Percentiles rank a stretch among this genome's conserved stretches.
Evolutionary conservation across 2,797 vertebrate genomes (phyloP).

Genomic region (Notamacropus eugenii): DNA sequence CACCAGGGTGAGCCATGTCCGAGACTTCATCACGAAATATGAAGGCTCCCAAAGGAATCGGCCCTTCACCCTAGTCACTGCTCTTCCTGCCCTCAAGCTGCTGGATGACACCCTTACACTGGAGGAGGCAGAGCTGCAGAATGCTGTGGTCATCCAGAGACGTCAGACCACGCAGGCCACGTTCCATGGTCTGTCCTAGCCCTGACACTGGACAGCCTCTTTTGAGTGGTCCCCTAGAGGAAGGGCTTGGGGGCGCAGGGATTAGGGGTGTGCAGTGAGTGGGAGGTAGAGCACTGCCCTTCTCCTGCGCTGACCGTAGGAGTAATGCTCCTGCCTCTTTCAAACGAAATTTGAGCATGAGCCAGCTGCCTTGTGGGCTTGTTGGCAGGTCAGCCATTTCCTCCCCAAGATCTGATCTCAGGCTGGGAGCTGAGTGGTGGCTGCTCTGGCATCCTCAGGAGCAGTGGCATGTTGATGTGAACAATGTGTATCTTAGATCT

Average conservation of each 20-base stretch:
- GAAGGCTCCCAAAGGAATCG: constrained; percentile 86
- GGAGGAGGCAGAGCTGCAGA: constrained; percentile 91
- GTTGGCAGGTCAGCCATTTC: no score
- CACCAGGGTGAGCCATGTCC: constrained; percentile 91
- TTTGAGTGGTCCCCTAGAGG: constrained; percentile 49
- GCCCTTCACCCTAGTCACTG: constrained; percentile 92
- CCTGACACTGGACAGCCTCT: constrained; percentile 53
- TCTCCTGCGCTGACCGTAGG: no score
- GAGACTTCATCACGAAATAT: constrained; percentile 91
- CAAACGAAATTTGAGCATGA: no score
- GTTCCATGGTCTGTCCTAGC: constrained; percentile 71
- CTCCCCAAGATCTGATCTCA: no score
- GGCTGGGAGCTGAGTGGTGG: not conserved
- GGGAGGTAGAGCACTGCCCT: not conserved
- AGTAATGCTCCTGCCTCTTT: no score
- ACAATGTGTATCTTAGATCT: not conserved
- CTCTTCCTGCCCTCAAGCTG: constrained; percentile 89
- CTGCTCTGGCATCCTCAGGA: no score
- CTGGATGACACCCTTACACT: constrained; percentile 89
- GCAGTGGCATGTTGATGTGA: not conserved
- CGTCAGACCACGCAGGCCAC: constrained; percentile 84
- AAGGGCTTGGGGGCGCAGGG: constrained; percentile 64
- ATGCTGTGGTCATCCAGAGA: constrained; percentile 94
- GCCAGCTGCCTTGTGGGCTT: no score
- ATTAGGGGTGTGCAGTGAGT: constrained; percentile 43